phyloP scores from a whole-genome alignment of 2,113 vertebrate species.

The Leucopsar rothschildi region DNA sequence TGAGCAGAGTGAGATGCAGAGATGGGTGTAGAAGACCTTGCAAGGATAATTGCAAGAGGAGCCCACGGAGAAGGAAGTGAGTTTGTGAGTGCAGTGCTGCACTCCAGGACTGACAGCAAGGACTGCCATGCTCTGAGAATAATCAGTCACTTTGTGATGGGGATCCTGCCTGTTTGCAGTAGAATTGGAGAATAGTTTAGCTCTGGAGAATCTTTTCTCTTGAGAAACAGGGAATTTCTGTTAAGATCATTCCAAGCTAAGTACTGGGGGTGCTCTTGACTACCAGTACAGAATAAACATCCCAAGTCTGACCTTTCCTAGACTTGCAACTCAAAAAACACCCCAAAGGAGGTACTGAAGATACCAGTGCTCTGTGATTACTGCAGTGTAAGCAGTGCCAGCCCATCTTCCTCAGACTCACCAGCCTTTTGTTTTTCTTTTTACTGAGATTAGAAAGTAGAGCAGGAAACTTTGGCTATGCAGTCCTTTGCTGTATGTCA shows the following conservation, averaged over 20 bases:
- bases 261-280: background rate
- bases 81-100: background rate
- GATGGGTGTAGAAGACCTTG: background rate
- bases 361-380: background rate
- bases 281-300: background rate
- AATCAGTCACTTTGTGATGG: background rate
- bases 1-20: background rate
- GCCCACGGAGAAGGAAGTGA: background rate
- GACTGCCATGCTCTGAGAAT: background rate
- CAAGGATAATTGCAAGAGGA: background rate
- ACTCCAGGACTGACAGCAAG: background rate
- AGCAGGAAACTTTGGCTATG: background rate
- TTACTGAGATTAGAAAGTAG: background rate
- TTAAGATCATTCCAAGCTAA: background rate
- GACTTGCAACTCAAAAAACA: background rate
- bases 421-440: background rate
- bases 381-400: background rate
- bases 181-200: background rate
- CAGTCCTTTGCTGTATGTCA: background rate
- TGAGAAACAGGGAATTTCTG: background rate
- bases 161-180: background rate
- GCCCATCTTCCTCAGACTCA: background rate
- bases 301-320: background rate
- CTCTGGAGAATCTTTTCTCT: background rate
- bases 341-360: rapidly evolving